These are phyloP conservation scores for Cebidichthys violaceus DNA, from an alignment of 2,113 vertebrate species.

Conservation along the genomic window DNA sequence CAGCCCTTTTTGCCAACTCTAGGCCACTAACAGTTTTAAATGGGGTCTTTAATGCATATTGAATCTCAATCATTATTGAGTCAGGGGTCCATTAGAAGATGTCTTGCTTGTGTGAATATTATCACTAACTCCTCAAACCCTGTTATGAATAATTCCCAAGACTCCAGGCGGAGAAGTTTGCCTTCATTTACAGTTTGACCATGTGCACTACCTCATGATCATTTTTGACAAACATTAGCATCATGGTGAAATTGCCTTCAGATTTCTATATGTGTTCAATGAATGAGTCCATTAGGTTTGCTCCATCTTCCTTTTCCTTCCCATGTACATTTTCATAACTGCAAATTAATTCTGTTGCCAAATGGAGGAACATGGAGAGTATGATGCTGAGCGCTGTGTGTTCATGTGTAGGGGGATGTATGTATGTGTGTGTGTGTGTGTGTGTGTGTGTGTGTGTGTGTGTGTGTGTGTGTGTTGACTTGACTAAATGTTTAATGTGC, in stretches of 20 bases:
- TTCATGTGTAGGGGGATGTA: not conserved
- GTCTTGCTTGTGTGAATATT: not conserved
- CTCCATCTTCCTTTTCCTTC: not conserved
- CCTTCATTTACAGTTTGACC: not conserved
- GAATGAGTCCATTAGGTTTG: constrained; percentile 32
- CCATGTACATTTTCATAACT: constrained; percentile 15
- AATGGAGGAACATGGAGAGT: constrained; percentile 9
- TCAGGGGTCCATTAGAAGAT: not conserved
- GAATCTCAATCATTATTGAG: not conserved
- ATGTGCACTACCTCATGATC: not conserved
- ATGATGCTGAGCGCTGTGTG: constrained; percentile 18
- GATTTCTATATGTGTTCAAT: not conserved
- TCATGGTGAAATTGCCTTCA: constrained; percentile 2
- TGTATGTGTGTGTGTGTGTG: not conserved
- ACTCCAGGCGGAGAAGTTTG: not conserved
- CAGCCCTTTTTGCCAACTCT: not conserved
- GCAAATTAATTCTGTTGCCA: constrained; percentile 33
- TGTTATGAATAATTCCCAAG: not conserved
- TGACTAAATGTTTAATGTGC: constrained; percentile 54
- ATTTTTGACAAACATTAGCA: constrained; percentile 20
- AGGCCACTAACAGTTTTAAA: not conserved
- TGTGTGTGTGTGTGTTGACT: not conserved
- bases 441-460: constrained; percentile 16
- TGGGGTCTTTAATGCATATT: not conserved
- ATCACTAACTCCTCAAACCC: constrained; percentile 19